Conservation (phyloP, 53 echinoderm and acorn worm species). For the Antedon mediterranea region DNA sequence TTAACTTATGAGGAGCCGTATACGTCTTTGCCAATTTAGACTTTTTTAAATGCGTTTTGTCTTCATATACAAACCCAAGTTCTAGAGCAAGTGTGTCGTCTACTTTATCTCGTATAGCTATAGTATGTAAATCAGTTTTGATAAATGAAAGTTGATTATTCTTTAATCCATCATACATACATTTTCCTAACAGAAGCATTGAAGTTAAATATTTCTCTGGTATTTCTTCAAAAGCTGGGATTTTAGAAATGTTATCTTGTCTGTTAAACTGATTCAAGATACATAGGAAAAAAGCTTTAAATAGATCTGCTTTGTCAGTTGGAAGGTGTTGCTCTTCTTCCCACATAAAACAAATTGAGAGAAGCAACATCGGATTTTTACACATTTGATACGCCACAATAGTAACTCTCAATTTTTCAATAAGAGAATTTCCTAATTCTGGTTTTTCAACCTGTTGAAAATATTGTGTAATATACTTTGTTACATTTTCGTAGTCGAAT, state of each 20-base stretch:
- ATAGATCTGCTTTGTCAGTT: not conserved
- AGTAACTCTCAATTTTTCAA: not conserved
- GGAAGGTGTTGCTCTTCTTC: not conserved
- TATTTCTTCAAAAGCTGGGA: not conserved
- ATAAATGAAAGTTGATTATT: not conserved
- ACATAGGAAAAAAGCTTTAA: not conserved
- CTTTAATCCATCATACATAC: not conserved
- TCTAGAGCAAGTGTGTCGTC: not conserved
- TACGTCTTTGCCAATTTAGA: not conserved
- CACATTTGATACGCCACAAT: not conserved
- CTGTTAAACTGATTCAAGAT: not conserved
- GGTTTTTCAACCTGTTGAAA: not conserved
- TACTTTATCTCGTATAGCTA: not conserved
- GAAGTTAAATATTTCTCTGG: not conserved
- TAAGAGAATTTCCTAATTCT: not conserved
- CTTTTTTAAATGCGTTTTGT: not conserved
- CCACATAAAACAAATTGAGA: not conserved
- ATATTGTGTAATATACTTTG: not conserved
- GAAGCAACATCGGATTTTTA: not conserved
- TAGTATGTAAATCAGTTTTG: not conserved
- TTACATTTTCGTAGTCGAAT: not conserved
- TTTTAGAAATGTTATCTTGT: not conserved
- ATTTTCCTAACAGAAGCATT: not conserved
- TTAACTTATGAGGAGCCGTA: not conserved
- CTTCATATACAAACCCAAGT: not conserved